Evolutionary conservation across 35 echinoderm and acorn worm genomes (phyloP).

Genomic region (Ophioderma brevispina): DNA sequence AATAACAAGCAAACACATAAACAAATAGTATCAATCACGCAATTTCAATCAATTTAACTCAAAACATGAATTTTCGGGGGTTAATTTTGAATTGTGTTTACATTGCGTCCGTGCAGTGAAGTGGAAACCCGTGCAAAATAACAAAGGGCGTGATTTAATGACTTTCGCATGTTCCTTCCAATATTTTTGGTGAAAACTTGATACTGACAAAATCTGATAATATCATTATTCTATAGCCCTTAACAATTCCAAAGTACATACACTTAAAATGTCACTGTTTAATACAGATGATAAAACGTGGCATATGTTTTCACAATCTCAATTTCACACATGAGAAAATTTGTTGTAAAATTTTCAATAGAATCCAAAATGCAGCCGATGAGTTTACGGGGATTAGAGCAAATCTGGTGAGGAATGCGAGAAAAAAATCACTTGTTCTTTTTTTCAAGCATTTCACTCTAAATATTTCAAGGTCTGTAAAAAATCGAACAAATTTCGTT

Average conservation of each 20-base stretch:
- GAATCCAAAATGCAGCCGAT: not conserved
- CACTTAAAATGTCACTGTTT: conserved; percentile 14
- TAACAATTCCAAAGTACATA: not conserved
- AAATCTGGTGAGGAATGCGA: not conserved
- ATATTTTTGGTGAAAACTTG: not conserved
- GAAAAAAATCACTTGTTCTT: conserved; percentile 6
- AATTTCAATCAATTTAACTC: no score
- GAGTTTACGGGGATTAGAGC: not conserved
- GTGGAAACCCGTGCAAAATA: not conserved
- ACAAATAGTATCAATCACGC: no score
- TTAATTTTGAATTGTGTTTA: no score
- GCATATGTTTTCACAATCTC: conserved; percentile 3
- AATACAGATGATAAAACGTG: not conserved
- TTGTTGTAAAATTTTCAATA: conserved; percentile 3
- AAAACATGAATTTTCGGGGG: no score
- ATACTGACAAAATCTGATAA: not conserved
- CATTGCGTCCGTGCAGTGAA: no score
- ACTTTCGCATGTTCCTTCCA: not conserved
- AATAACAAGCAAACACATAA: no score
- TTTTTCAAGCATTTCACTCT: not conserved
- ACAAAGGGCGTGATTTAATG: conserved; percentile 9
- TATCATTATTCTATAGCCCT: not conserved
- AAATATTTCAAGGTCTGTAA: not conserved
- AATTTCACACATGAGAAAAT: not conserved
- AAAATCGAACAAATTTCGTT: not conserved